Evolutionary conservation across 2,797 vertebrate species (phyloP).

Genomic region (Acipenser ruthenus): DNA sequence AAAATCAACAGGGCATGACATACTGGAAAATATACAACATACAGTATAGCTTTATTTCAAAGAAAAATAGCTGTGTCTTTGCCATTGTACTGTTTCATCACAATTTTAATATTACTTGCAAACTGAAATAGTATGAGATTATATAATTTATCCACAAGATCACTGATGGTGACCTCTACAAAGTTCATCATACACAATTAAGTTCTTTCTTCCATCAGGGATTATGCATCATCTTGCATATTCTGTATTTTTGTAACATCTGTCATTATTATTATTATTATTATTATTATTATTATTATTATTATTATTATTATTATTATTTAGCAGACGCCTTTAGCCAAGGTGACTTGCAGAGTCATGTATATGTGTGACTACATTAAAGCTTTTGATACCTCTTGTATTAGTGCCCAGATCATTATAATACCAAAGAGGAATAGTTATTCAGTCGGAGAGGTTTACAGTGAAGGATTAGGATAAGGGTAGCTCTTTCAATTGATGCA

Average conservation of each 20-base stretch:
- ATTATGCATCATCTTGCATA: no score
- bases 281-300: no score
- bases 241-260: conserved; percentile 5
- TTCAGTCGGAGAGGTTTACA: neutral
- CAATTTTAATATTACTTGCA: conserved; percentile 17
- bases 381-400: conserved; percentile 4
- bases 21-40: no score
- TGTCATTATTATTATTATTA: conserved; percentile 16
- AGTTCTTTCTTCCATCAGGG: conserved; percentile 23
- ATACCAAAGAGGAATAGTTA: neutral
- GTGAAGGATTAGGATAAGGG: neutral
- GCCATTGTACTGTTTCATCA: neutral
- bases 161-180: conserved; percentile 15
- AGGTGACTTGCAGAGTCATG: no score
- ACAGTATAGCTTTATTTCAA: no score
- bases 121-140: conserved; percentile 10
- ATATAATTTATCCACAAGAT: conserved; percentile 26
- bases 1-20: no score
- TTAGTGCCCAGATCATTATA: neutral
- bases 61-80: no score
- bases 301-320: no score
- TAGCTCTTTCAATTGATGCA: neutral
- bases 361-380: conserved; percentile 25
- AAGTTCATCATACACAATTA: conserved; percentile 24
- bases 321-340: no score